Conservation (phyloP, 1,140 invertebrate genomes). For the Mamestra configurata region DNA sequence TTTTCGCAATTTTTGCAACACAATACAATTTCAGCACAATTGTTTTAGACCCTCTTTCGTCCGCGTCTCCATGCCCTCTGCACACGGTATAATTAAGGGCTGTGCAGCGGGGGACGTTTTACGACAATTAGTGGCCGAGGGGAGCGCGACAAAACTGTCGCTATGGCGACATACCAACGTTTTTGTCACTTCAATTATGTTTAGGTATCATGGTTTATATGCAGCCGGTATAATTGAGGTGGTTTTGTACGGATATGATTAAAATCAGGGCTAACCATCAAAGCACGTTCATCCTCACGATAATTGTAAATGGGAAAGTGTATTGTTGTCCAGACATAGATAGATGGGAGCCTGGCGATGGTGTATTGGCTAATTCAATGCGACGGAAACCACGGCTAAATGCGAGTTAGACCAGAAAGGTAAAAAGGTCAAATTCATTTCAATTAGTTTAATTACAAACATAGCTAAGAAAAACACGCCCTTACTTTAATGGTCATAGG, state of each 20-base stretch:
- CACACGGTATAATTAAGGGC: constrained; percentile 24
- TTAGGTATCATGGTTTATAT: background rate
- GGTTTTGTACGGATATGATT: background rate
- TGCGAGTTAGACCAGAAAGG: background rate
- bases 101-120: constrained; percentile 46
- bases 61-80: constrained; percentile 1
- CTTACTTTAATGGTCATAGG: background rate
- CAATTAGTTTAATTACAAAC: background rate
- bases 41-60: constrained; percentile 30
- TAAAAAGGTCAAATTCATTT: background rate
- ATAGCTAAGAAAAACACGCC: background rate
- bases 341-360: too few relatives aligned
- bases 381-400: too few relatives aligned
- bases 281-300: too few relatives aligned
- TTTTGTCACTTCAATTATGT: background rate
- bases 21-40: background rate
- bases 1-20: background rate
- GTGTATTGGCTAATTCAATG: too few relatives aligned
- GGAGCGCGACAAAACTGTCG: constrained; percentile 39
- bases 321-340: too few relatives aligned
- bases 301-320: too few relatives aligned
- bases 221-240: background rate
- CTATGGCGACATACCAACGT: constrained; percentile 7
- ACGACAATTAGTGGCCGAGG: constrained; percentile 53
- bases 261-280: background rate